Conservation (phyloP, 2,797 vertebrate genomes). For the Gadopsis marmoratus region DNA sequence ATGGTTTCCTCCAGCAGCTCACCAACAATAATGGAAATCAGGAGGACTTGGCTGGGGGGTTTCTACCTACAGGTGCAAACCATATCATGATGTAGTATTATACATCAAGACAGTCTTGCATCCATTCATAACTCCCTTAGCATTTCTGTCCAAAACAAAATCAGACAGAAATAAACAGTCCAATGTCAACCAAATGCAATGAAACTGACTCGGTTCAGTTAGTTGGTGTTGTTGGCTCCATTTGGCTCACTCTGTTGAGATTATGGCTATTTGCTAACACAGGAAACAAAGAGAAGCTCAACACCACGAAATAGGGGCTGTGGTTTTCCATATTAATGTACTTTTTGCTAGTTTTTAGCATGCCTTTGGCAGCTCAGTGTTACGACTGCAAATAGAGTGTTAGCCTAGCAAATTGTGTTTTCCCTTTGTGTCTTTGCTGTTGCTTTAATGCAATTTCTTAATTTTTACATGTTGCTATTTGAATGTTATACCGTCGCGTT, state of each 20-base stretch:
- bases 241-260: not conserved
- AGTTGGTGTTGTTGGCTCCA: not conserved
- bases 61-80: conserved; percentile 44
- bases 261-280: not conserved
- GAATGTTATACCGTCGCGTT: not conserved
- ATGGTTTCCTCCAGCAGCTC: conserved; percentile 39
- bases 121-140: not conserved
- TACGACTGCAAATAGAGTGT: not conserved
- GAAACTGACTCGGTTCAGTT: not conserved
- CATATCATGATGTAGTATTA: not conserved
- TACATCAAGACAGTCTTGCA: not conserved
- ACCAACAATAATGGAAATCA: not conserved
- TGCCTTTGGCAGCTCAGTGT: not conserved
- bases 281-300: not conserved
- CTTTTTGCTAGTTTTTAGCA: not conserved
- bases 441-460: not conserved
- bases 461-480: not conserved
- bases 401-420: not conserved
- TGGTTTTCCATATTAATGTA: not conserved
- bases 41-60: conserved; percentile 23
- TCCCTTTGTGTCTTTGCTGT: not conserved
- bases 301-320: not conserved
- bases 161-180: not conserved
- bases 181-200: not conserved
- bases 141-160: not conserved